Conservation (phyloP, 92 coral and sea anemone species). For the Palythoa grandis region DNA sequence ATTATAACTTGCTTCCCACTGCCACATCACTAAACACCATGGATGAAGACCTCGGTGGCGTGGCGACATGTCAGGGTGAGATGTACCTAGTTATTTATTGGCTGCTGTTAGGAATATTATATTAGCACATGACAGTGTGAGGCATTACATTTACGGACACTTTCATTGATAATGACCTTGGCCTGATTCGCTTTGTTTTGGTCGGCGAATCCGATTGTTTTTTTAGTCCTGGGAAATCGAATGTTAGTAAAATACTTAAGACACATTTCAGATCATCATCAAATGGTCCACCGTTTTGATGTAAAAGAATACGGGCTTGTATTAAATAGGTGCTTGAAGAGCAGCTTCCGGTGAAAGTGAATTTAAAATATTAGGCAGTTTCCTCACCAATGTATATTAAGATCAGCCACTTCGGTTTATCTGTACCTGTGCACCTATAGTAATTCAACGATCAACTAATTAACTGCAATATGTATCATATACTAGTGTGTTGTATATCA, state of each 20-base stretch:
- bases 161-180: not conserved
- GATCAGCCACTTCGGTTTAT: too few species aligned
- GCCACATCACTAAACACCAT: not conserved
- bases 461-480: too few species aligned
- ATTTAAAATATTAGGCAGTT: too few species aligned
- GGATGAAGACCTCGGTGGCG: not conserved
- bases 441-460: too few species aligned
- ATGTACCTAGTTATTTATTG: not conserved
- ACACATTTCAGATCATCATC: not conserved
- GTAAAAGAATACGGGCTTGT: not conserved
- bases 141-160: not conserved
- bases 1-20: conserved; percentile 22
- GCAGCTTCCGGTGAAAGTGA: too few species aligned
- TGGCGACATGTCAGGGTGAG: conserved; percentile 16
- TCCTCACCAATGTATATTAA: too few species aligned
- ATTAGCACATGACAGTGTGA: not conserved
- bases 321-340: not conserved
- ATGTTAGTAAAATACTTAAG: not conserved
- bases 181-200: not conserved
- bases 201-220: not conserved
- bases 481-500: too few species aligned
- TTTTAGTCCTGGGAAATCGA: not conserved
- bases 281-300: not conserved
- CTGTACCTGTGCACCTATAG: too few species aligned
- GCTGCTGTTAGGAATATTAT: not conserved